Evolutionary conservation across 2,888 invertebrate species (phyloP).

Genomic region (Lasioglossum malachurum): DNA sequence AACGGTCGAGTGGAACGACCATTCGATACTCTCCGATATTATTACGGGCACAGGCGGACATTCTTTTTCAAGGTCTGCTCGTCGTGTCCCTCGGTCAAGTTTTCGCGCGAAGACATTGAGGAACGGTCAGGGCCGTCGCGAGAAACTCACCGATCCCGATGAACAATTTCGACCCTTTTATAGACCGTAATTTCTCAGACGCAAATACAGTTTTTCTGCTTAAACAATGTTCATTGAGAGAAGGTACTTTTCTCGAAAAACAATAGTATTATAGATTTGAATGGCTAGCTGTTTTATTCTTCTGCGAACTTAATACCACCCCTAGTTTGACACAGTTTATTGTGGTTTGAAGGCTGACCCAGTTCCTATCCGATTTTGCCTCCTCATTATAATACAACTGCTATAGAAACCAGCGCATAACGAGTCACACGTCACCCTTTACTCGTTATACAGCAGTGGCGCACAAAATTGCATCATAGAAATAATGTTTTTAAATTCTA

Average conservation of each 20-base stretch:
- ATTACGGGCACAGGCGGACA: constrained; percentile 54
- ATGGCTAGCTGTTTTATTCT: neutral
- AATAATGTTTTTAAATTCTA: neutral
- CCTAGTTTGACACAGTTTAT: neutral
- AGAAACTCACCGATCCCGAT: neutral
- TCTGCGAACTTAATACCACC: neutral
- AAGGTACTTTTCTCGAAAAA: neutral
- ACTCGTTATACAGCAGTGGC: neutral
- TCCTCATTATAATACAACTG: neutral
- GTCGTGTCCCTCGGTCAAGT: constrained; percentile 71
- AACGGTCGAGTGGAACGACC: constrained; percentile 52
- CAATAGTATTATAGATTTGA: neutral
- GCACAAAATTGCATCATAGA: neutral
- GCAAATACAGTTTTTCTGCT: neutral
- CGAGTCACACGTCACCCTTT: neutral
- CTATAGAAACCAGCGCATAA: neutral
- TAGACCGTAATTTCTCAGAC: neutral
- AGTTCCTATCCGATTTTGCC: neutral
- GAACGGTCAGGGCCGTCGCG: constrained; percentile 45
- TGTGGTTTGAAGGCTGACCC: neutral
- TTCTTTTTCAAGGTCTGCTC: constrained; percentile 75
- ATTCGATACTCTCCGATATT: constrained; percentile 64
- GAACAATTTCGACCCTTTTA: neutral
- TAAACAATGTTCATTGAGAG: neutral
- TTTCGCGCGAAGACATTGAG: constrained; percentile 69